Conservation (phyloP, 1,140 invertebrate species). For the Drosophila willistoni region DNA sequence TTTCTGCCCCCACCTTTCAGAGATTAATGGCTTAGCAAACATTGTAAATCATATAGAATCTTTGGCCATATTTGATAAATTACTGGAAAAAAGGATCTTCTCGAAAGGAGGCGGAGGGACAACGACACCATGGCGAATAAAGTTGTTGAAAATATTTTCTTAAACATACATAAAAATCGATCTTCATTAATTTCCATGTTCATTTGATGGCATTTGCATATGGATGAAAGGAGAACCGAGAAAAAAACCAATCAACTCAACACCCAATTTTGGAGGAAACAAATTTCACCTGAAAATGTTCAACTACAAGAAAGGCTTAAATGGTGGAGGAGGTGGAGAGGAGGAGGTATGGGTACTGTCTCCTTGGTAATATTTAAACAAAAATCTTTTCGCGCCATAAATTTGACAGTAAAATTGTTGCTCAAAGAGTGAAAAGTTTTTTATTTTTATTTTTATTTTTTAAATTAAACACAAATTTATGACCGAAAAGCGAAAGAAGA, state of each 20-base stretch:
- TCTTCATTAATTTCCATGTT: conserved; percentile 73
- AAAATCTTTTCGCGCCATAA: conserved; percentile 70
- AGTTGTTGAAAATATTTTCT: conserved; percentile 66
- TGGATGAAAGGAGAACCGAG: conserved; percentile 26
- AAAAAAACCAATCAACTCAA: conserved; percentile 70
- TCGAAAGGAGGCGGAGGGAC: conserved; percentile 6
- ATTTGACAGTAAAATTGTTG: conserved; percentile 62
- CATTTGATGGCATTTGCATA: conserved; percentile 56
- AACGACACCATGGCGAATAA: conserved; percentile 45
- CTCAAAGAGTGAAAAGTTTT: conserved; percentile 70
- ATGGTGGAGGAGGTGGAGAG: not conserved
- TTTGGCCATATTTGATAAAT: conserved; percentile 47
- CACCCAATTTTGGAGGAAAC: conserved; percentile 65
- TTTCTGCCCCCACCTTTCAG: not conserved
- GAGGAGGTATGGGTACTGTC: not conserved
- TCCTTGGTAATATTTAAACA: conserved; percentile 55
- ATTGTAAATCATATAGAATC: conserved; percentile 61
- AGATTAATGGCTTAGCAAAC: conserved; percentile 53
- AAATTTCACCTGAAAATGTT: conserved; percentile 61
- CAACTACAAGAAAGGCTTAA: too few species aligned
- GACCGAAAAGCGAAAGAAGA: conserved; percentile 36
- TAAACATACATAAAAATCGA: conserved; percentile 63
- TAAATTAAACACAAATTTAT: conserved; percentile 82
- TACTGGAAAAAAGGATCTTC: conserved; percentile 9
- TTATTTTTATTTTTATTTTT: conserved; percentile 34